Evolutionary conservation across 1,140 invertebrate species (phyloP), one percentile per base, ranked within the genome.

Genomic region (Notospermus geniculatus): DNA sequence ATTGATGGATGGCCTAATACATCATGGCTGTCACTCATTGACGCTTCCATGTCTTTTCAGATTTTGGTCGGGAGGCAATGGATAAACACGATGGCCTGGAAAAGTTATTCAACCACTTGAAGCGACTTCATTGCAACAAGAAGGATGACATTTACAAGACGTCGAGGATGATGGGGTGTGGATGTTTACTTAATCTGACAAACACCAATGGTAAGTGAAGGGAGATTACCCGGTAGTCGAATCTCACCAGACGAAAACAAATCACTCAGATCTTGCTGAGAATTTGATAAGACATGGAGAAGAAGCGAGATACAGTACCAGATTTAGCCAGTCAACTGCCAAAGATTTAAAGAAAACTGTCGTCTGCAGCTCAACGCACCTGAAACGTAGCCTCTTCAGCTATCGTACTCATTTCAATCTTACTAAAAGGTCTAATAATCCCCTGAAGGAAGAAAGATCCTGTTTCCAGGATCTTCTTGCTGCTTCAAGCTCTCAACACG

Each of bases 161-260:
- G 68, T 68, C 83, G 41, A 58, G 82, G 15, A 76, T 75, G 57
- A 86, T 88, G 23, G 82, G 85, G 5, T 87, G 86, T 66, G 89
- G 89, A 25, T 86, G 90, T 64, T 80, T 94, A 13, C 84, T 92
- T 11, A 94, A 93, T 80, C 87, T 91, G 73, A 84, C 91, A 45
- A 87, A 90, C 56, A 88, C 87, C 25, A 88, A 90, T 72, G 86
- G 88, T 75, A 84, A 86, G 59, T 82, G 82, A 15, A 86, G 86
- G 89, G 89, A 27, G 86, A 90, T 64, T 80, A n/a, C n/a, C n/a
- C n/a, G n/a, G n/a, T n/a, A 93, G 11, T 83, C 92, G 9, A 94
- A 93, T 80, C 87, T 91, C 73, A 84, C 90, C 50, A 87, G 89
- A 56, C 88, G 87, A 25, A 88, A 90, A 72, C 86, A 88, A 74